phyloP scores from a whole-genome alignment of 2,113 vertebrate genomes.

The Trochalopteron elliotii region DNA sequence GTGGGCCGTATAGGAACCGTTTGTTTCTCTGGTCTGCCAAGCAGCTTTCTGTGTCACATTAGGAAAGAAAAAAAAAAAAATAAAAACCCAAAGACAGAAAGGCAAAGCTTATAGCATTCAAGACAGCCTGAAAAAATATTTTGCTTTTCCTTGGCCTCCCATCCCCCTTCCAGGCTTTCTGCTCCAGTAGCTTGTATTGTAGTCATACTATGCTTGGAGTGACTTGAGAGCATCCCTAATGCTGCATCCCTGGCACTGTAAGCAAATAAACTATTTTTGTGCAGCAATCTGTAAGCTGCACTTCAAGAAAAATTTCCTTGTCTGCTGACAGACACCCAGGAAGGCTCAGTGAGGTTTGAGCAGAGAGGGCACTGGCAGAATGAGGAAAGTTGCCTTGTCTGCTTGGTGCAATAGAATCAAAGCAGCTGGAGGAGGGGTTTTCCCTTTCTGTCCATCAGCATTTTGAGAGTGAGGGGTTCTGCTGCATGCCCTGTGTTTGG shows the following conservation, averaged over 20 bases:
- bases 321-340: neutral
- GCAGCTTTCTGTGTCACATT: neutral
- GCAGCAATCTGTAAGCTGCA: neutral
- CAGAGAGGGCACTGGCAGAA: neutral
- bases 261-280: constrained; percentile 12
- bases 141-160: neutral
- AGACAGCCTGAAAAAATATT: neutral
- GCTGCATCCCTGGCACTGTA: neutral
- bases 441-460: neutral
- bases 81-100: neutral
- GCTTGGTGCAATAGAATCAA: neutral
- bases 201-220: neutral
- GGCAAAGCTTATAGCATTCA: neutral
- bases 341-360: neutral
- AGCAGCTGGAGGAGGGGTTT: neutral
- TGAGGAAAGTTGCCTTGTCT: neutral
- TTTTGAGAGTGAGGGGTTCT: neutral
- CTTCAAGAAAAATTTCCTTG: neutral
- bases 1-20: neutral
- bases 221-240: constrained; percentile 9
- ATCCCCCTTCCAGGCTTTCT: constrained; percentile 21
- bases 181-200: neutral
- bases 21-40: neutral
- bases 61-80: neutral
- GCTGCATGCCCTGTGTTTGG: accelerated